phyloP scores from a whole-genome alignment of 2,888 invertebrate genomes.

The Elmis aenea region DNA sequence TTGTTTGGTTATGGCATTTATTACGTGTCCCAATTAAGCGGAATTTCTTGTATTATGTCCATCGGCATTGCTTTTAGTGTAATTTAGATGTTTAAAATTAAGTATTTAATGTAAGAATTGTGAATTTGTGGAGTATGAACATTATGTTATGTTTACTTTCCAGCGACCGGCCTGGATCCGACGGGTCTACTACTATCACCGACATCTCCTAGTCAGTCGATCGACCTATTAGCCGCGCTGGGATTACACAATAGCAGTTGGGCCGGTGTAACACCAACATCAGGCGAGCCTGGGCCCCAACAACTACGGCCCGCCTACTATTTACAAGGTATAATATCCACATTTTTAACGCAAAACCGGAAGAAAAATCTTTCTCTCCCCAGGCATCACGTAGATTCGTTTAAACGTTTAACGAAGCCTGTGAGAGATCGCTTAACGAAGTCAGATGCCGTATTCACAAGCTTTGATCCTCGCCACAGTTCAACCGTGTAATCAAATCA shows the following conservation, averaged over 20 bases:
- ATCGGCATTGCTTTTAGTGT: too few relatives aligned
- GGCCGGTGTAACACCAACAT: conserved; percentile 62
- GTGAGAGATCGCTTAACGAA: conserved; percentile 19
- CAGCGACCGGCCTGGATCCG: conserved; percentile 56
- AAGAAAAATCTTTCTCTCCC: not conserved
- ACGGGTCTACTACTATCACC: conserved; percentile 44
- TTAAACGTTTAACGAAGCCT: too few relatives aligned
- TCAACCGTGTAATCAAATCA: conserved; percentile 27
- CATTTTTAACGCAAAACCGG: conserved; percentile 1
- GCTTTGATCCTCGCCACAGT: conserved; percentile 24
- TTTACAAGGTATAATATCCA: conserved; percentile 59
- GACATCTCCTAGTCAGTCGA: conserved; percentile 45
- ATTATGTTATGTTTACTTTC: too few relatives aligned
- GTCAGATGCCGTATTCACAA: conserved; percentile 15
- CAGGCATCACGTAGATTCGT: too few relatives aligned
- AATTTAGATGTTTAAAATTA: too few relatives aligned
- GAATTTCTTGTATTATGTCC: too few relatives aligned
- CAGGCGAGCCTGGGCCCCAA: conserved; percentile 60
- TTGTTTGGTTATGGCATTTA: too few relatives aligned
- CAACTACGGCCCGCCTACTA: conserved; percentile 67
- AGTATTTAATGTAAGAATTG: too few relatives aligned
- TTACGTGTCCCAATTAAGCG: too few relatives aligned
- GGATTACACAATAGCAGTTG: conserved; percentile 72
- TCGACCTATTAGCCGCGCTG: conserved; percentile 75
- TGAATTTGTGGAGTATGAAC: too few relatives aligned